Evolutionary conservation across 1,140 invertebrate species (phyloP), one percentile per base, ranked within the genome.

Genomic region (Oreohelix idahoensis): DNA sequence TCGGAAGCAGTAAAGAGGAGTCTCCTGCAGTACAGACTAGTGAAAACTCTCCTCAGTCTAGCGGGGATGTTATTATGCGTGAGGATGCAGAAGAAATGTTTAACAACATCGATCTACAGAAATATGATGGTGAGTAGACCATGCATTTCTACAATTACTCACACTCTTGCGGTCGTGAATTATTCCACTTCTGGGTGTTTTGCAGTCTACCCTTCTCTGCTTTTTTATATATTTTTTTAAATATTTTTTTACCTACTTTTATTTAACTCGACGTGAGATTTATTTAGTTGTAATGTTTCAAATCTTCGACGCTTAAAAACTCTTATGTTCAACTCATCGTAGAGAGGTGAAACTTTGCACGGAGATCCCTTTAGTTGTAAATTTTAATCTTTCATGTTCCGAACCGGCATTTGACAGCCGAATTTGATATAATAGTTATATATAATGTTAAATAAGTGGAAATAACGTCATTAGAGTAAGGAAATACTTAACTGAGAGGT

Each of bases 121-220:
- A 79, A 79, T 79, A 79, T 26, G 35, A 66, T 13, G 77, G 77
- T 79, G 53, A 38, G 77, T 77, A 15, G 42, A n/a, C n/a, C n/a
- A n/a, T n/a, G n/a, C n/a, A n/a, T n/a, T n/a, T n/a, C n/a, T 70
- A 13, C 32, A 20, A 20, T 70, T n/a, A 20, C 69, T 70, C 11
- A 17, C 13, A 13, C 29, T 70, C 13, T 53, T 53, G 51, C 51
- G 13, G 13, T 53, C 13, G 51, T 53, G 13, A 53, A 53, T n/a
- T 53, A 53, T 26, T 13, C 51, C 51, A 13, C 51, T 53, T 53
- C 13, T 13, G 51, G 13, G 51, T 26, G 51, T 26, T 15, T 15
- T 53, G 51, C 13, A 15, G 13, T 53, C 26, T 53, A 53, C 13
- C 26, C 51, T 53, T 53, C 13, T 53, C 13, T 26, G 13, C 13